A percentile compares a stretch with the other conserved stretches of the same genome.
These are phyloP conservation scores for Prunella himalayana DNA, from an alignment of 2,113 vertebrate species.

Conservation along the genomic window DNA sequence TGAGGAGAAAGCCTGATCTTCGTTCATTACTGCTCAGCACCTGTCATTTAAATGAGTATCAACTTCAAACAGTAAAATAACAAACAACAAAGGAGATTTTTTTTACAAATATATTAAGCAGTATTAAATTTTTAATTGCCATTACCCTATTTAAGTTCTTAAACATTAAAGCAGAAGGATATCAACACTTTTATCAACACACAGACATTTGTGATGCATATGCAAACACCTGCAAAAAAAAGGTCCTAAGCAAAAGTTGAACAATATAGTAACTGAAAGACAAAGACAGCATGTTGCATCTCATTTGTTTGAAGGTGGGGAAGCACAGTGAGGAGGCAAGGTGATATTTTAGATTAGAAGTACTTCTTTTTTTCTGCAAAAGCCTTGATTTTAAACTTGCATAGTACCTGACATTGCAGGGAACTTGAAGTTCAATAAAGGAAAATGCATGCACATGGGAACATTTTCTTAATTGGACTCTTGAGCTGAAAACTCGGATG, in stretches of 20 bases:
- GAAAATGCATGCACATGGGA: neutral
- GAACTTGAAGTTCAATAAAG: conserved; percentile 32
- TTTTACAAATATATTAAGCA: neutral
- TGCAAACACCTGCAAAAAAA: neutral
- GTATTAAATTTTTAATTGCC: neutral
- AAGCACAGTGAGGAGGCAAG: neutral
- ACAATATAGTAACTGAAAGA: neutral
- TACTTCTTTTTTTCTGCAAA: neutral
- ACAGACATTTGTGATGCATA: neutral
- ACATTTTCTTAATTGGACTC: conserved; percentile 52
- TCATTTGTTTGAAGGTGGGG: neutral
- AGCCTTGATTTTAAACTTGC: neutral
- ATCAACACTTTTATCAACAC: neutral
- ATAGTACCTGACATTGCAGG: neutral
- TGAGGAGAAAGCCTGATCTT: neutral
- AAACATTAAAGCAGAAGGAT: neutral
- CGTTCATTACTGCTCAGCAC: neutral
- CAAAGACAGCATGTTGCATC: neutral
- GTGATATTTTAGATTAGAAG: neutral
- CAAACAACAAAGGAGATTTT: neutral
- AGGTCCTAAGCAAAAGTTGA: neutral
- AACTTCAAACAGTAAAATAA: neutral
- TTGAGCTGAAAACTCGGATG: conserved; percentile 25
- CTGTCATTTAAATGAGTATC: neutral
- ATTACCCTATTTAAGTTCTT: neutral